Conservation (phyloP, 2,888 invertebrate genomes). For the Drosophila greeni region DNA sequence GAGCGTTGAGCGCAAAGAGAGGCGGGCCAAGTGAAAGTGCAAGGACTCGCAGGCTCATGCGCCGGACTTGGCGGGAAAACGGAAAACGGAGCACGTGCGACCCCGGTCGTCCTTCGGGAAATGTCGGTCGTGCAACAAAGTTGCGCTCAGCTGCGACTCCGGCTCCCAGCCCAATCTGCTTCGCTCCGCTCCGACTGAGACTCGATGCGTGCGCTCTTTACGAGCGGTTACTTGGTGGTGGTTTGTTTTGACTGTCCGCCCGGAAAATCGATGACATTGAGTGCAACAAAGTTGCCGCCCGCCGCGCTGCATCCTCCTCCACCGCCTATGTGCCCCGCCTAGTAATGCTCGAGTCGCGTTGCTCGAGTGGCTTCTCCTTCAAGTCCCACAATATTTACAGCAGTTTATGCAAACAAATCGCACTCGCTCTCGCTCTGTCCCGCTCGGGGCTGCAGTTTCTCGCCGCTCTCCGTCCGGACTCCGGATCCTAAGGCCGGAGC, state of each 20-base stretch:
- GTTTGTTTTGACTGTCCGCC: conserved; percentile 60
- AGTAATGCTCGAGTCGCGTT: conserved; percentile 40
- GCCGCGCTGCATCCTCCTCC: conserved; percentile 23
- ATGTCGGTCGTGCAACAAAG: conserved; percentile 75
- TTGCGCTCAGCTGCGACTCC: conserved; percentile 60
- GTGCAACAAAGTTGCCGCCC: conserved; percentile 75
- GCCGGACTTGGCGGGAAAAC: conserved; percentile 66
- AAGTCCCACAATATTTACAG: conserved; percentile 55
- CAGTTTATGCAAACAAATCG: conserved; percentile 53
- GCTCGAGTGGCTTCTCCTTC: conserved; percentile 22
- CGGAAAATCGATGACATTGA: conserved; percentile 77
- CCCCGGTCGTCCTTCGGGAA: conserved; percentile 52
- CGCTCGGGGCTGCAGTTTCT: conserved; percentile 25
- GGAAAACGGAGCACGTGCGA: conserved; percentile 53
- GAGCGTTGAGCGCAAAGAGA: conserved; percentile 40
- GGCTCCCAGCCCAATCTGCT: conserved; percentile 18
- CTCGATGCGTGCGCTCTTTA: conserved; percentile 27
- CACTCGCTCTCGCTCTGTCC: conserved; percentile 24
- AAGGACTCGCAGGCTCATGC: conserved; percentile 69
- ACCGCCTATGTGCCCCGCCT: conserved; percentile 46
- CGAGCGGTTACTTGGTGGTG: conserved; percentile 49
- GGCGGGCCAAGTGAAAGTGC: conserved; percentile 73
- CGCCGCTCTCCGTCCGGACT: conserved; percentile 49
- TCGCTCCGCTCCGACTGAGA: conserved; percentile 7
- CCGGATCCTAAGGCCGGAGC: conserved; percentile 34